phyloP scores from a whole-genome alignment of 2,113 vertebrate species.

The Colistium nudipinnis region DNA sequence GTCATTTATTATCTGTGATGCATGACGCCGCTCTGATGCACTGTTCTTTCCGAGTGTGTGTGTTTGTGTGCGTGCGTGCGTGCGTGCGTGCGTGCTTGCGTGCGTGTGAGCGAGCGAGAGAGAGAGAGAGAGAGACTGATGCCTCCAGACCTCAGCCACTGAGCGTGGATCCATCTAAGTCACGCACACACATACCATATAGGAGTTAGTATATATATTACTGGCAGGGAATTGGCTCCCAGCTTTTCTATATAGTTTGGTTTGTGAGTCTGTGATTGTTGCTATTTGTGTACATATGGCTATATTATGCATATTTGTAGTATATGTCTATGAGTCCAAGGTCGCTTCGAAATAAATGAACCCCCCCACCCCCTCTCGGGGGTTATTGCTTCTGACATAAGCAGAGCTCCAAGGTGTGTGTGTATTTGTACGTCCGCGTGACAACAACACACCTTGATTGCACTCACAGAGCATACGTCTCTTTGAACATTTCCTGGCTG shows the following conservation, averaged over 20 bases:
- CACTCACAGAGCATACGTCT: not conserved
- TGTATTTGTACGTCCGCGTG: conserved; percentile 8
- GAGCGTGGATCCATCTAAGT: conserved; percentile 9
- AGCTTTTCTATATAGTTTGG: conserved; percentile 8
- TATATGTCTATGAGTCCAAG: no score
- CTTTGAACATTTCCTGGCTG: conserved; percentile 17
- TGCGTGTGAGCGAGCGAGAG: conserved; percentile 2
- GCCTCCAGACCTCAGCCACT: not conserved
- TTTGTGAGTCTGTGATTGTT: not conserved
- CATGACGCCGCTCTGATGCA: conserved; percentile 21
- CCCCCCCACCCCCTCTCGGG: no score
- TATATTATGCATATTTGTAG: not conserved
- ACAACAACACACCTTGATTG: conserved; percentile 23
- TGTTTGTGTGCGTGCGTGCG: not conserved
- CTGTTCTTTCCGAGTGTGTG: conserved; percentile 25
- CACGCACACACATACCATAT: not conserved
- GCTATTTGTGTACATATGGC: not conserved
- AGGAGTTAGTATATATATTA: not conserved
- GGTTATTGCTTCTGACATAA: conserved; percentile 9
- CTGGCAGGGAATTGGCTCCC: not conserved
- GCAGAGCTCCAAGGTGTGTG: not conserved
- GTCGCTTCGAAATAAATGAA: no score
- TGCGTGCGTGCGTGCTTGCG: not conserved
- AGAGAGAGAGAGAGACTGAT: conserved; percentile 19
- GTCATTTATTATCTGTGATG: conserved; percentile 50